Evolutionary conservation across 2,797 vertebrate species (phyloP).

Genomic region (Hypotaenidia philippensis): DNA sequence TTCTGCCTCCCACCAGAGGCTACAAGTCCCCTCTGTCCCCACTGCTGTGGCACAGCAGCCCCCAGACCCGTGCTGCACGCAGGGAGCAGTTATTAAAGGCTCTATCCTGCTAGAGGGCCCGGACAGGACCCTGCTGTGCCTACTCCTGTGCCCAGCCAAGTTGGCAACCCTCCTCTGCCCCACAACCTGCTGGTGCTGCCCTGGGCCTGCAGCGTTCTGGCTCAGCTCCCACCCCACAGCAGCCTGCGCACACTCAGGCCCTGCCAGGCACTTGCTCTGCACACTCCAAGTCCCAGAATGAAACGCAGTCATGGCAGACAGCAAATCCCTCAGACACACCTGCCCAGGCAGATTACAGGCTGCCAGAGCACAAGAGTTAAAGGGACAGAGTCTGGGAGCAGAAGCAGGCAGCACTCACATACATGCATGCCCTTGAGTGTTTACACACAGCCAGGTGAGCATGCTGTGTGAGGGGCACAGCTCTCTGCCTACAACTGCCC

Average conservation of each 20-base stretch:
- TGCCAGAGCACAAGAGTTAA: accelerated
- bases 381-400: background rate
- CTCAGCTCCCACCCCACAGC: background rate
- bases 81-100: background rate
- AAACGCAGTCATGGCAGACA: background rate
- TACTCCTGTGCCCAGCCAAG: accelerated
- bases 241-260: accelerated
- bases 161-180: accelerated
- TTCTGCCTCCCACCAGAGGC: background rate
- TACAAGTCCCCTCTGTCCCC: background rate
- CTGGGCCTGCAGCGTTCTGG: background rate
- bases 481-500: accelerated
- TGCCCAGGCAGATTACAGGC: background rate
- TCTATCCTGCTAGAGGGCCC: background rate
- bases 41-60: accelerated
- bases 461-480: background rate
- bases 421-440: accelerated
- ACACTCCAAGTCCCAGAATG: background rate
- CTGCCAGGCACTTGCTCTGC: background rate
- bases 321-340: constrained; percentile 48
- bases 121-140: accelerated
- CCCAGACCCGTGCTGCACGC: accelerated
- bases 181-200: background rate
- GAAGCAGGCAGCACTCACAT: background rate
- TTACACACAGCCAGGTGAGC: background rate